A percentile compares a stretch with the other conserved stretches of the same genome.
These are phyloP conservation scores for Riparia riparia DNA, from an alignment of 2,113 vertebrate genomes.

Conservation along the genomic window DNA sequence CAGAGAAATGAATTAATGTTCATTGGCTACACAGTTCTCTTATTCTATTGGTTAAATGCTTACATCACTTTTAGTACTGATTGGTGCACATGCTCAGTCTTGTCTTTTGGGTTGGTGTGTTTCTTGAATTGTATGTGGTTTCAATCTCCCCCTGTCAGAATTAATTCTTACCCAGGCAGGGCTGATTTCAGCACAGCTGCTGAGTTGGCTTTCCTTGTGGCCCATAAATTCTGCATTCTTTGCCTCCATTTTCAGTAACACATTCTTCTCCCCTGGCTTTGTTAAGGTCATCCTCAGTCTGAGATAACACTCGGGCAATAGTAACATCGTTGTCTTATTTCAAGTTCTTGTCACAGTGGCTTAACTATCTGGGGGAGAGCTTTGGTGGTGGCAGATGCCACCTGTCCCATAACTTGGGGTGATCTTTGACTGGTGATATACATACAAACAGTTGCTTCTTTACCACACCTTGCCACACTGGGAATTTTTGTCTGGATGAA, in stretches of 20 bases:
- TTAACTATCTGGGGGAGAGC: neutral
- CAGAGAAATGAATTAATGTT: neutral
- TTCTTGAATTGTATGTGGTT: neutral
- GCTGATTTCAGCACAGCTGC: neutral
- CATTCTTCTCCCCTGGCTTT: neutral
- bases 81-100: neutral
- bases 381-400: neutral
- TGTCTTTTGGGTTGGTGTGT: neutral
- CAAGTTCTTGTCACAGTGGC: neutral
- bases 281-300: neutral
- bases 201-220: neutral
- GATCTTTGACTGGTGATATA: neutral
- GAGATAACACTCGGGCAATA: fast-evolving
- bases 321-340: neutral
- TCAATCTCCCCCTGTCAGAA: neutral
- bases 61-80: neutral
- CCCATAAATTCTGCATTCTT: neutral
- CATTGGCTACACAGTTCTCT: neutral
- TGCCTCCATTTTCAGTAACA: neutral
- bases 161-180: neutral
- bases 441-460: neutral
- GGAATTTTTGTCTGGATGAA: neutral
- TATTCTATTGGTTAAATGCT: neutral
- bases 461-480: neutral
- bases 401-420: neutral